Conservation (phyloP, 2,888 invertebrate genomes). For the Tiliacea aurago region DNA sequence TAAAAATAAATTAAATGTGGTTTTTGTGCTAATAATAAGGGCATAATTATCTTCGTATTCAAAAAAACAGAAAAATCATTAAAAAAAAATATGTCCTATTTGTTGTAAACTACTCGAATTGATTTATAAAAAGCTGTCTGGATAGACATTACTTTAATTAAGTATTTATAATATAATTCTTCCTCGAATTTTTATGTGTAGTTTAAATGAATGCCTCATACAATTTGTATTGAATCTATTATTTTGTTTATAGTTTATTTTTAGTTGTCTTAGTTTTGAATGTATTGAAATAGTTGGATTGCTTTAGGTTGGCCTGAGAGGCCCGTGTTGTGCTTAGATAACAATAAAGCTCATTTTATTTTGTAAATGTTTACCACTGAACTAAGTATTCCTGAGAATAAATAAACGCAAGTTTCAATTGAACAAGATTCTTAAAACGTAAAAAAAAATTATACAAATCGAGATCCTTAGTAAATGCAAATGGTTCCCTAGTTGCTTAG, state of each 20-base stretch:
- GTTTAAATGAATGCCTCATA: constrained; percentile 55
- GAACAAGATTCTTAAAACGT: not conserved
- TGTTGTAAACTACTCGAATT: constrained; percentile 38
- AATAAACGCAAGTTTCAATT: not conserved
- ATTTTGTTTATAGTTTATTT: constrained; percentile 56
- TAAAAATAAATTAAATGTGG: constrained; percentile 46
- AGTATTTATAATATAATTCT: constrained; percentile 58
- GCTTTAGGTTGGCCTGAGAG: constrained; percentile 25
- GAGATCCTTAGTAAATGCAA: not conserved
- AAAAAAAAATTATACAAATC: not conserved
- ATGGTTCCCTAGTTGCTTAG: constrained; percentile 8
- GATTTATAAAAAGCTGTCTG: constrained; percentile 22
- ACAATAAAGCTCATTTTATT: constrained; percentile 49
- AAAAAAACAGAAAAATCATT: constrained; percentile 34
- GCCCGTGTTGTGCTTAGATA: constrained; percentile 39
- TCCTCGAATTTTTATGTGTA: constrained; percentile 66
- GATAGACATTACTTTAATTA: constrained; percentile 30
- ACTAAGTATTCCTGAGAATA: constrained; percentile 23
- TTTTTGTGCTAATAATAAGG: constrained; percentile 50
- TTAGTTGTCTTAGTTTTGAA: constrained; percentile 46
- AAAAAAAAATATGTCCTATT: constrained; percentile 44
- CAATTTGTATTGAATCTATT: constrained; percentile 63
- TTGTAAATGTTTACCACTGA: constrained; percentile 38
- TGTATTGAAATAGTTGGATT: constrained; percentile 50
- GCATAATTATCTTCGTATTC: constrained; percentile 45